Conservation (phyloP, 2,888 invertebrate species). For the Ceriagrion tenellum region DNA sequence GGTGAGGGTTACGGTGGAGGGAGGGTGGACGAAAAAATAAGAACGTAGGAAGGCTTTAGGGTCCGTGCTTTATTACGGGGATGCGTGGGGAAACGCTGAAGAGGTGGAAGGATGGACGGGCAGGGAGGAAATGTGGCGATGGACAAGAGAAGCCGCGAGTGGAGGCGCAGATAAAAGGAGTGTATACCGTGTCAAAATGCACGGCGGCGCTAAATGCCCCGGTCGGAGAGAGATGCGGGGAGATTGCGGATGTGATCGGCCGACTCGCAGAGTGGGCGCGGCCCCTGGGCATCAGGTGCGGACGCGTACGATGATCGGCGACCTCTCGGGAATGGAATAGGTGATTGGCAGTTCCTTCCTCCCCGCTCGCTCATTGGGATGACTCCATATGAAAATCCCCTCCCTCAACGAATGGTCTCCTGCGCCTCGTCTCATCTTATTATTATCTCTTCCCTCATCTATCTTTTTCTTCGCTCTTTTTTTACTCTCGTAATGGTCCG, state of each 20-base stretch:
- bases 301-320: slow-evolving; percentile 26
- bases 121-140: neutral
- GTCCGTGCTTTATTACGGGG: slow-evolving; percentile 44
- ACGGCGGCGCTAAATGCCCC: slow-evolving; percentile 51
- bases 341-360: slow-evolving; percentile 55
- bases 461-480: neutral
- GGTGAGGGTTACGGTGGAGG: neutral
- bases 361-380: neutral
- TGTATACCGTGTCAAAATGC: slow-evolving; percentile 59
- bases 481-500: slow-evolving; percentile 17
- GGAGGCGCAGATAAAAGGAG: neutral
- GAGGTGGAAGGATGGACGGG: neutral
- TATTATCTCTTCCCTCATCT: slow-evolving; percentile 38
- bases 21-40: neutral
- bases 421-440: slow-evolving; percentile 1
- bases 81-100: neutral
- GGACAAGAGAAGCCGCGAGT: neutral
- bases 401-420: neutral
- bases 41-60: neutral
- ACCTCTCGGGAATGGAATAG: slow-evolving; percentile 23
- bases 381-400: slow-evolving; percentile 61
- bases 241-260: slow-evolving; percentile 57
- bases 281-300: slow-evolving; percentile 63
- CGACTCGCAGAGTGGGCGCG: slow-evolving; percentile 1
- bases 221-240: neutral